Base-by-base conservation (phyloP, 1,140 invertebrate species). In the Anoplolepis gracilipes region DNA sequence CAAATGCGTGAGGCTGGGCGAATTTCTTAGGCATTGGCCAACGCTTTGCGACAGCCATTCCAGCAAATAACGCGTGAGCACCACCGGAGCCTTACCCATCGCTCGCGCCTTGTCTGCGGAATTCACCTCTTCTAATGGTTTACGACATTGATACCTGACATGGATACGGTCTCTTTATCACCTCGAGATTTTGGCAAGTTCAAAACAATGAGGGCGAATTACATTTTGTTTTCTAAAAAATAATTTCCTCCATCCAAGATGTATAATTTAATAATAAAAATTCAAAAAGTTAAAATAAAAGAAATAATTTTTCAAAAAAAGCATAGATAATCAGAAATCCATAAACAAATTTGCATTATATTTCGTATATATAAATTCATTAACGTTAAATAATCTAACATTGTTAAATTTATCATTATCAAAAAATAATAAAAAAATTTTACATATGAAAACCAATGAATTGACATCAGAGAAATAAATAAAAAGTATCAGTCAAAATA, bases 61-160 rank as follows among this genome's bases (percentile, higher is more conserved):
- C 16, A 96, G 89, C 7, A 96, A 91, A 62, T 93, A 96, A 6
- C 95, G 94, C 0, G 96, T 96, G 8, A 95, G 91, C 0, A 96
- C 91, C 0, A 95, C 93, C 0, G 96, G 96, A 0, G 93, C 90
- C 42, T 96, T 95, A 0, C 92, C 92, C 22, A 94, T 92, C 0
- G 94, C 90, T 36, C 94, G 85, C 0, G 95, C 95, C 16, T 96
- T 96, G 30, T 95, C 94, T 81, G 96, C 96, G 0, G 95, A 95
- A 82, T 96, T 96, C 2, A 96, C 93, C 10, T 96, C 95, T 28
- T 96, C 94, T 16, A 96, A 78, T 16, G 95, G 95, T 78, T 94
- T 94, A 0, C 93, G 92, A 42, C 76, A 90, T 46, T 90, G 89
- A 22, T 90, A 90, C 22, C 78, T 82, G 53, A 28, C 0, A 76